These are phyloP conservation scores for Mus spicilegus DNA, from an alignment of 2,113 vertebrate species.

Conservation along the genomic window DNA sequence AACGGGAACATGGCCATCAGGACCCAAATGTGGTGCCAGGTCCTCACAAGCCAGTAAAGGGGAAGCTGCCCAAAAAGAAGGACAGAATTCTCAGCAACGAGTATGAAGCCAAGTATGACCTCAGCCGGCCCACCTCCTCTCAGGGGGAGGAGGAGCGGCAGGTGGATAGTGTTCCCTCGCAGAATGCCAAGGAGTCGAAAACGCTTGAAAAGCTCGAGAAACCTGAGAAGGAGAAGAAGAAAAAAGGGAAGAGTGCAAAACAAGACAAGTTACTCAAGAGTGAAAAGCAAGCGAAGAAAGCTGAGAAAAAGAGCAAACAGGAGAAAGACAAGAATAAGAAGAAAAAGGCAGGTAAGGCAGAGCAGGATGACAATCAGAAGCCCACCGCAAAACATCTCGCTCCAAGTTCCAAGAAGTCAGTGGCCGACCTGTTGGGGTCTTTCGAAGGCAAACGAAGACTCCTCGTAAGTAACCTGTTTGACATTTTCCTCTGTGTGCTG, in stretches of 20 bases:
- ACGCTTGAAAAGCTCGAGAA: conserved; percentile 89
- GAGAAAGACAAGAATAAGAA: conserved; percentile 93
- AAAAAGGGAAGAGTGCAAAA: conserved; percentile 90
- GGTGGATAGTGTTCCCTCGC: conserved; percentile 81
- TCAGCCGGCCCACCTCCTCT: conserved; percentile 83
- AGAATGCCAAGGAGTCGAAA: conserved; percentile 89
- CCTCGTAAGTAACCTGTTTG: conserved; percentile 91
- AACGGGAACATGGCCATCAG: conserved; percentile 86
- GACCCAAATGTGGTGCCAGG: conserved; percentile 83
- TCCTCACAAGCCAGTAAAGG: conserved; percentile 89
- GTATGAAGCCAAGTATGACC: conserved; percentile 92
- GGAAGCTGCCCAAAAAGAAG: conserved; percentile 90
- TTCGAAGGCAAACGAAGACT: conserved; percentile 96
- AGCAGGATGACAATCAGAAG: conserved; percentile 90
- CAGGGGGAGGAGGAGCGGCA: conserved; percentile 88
- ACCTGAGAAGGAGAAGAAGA: conserved; percentile 95
- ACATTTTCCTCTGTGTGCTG: background rate
- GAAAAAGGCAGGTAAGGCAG: conserved; percentile 89
- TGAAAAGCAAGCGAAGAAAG: conserved; percentile 91
- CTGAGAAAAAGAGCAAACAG: conserved; percentile 90
- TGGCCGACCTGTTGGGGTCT: conserved; percentile 92
- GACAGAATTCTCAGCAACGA: conserved; percentile 92
- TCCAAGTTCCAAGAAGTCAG: conserved; percentile 85
- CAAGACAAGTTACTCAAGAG: conserved; percentile 86
- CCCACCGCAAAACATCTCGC: conserved; percentile 87